These are phyloP conservation scores for Drosophila emarginata DNA, from an alignment of 2,888 invertebrate genomes.

Conservation along the genomic window DNA sequence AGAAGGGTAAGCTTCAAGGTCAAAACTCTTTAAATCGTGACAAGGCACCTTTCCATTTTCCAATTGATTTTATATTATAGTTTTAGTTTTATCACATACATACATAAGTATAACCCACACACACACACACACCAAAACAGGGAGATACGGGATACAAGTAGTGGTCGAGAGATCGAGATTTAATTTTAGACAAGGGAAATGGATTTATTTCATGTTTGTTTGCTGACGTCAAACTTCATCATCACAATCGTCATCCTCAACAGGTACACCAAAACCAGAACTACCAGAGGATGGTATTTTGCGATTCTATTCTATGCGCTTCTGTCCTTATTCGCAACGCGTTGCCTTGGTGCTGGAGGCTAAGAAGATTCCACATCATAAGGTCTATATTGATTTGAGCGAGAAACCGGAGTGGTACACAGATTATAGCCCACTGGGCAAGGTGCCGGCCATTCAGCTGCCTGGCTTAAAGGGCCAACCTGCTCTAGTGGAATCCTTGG, in stretches of 20 bases:
- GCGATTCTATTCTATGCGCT: constrained; percentile 91
- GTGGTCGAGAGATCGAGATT: constrained; percentile 13
- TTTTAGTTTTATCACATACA: constrained; percentile 26
- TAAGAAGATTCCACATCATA: constrained; percentile 90
- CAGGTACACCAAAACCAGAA: constrained; percentile 87
- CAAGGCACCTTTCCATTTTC: constrained; percentile 6
- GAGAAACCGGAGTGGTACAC: constrained; percentile 92
- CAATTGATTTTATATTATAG: constrained; percentile 19
- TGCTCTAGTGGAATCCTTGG: constrained; percentile 89
- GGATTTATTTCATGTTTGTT: constrained; percentile 12
- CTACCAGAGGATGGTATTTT: constrained; percentile 85
- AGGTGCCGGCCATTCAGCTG: constrained; percentile 90
- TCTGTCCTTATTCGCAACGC: constrained; percentile 92
- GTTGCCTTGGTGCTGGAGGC: constrained; percentile 89
- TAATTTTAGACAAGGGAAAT: constrained; percentile 20
- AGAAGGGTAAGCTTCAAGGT: constrained; percentile 60
- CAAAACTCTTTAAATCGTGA: constrained; percentile 25
- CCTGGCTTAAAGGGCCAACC: constrained; percentile 83
- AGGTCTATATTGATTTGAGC: constrained; percentile 88
- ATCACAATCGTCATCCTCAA: constrained; percentile 28
- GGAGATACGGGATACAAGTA: not conserved
- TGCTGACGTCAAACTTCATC: constrained; percentile 27
- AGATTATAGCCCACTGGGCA: constrained; percentile 86
- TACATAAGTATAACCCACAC: not conserved
- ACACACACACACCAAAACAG: not conserved